Base-by-base conservation (phyloP, 2,113 vertebrate species). In the Anguilla japonica region DNA sequence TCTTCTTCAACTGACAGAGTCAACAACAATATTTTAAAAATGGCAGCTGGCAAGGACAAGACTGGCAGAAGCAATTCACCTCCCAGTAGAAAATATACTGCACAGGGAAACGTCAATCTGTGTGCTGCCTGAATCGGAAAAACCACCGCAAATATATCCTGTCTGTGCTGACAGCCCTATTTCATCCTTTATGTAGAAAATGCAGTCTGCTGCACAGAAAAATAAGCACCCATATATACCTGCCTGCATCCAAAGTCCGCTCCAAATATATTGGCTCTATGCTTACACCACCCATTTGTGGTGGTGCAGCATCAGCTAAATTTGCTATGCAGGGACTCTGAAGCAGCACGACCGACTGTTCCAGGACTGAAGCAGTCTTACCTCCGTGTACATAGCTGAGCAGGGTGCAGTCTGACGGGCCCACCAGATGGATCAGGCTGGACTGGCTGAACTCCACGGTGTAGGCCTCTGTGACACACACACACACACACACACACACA, bases 381-480 rank as follows among this genome's bases (percentile, higher is more conserved):
- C 98, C 98, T 93, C 97, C 98, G 0, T 99, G 96, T 78, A 99
- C 97, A 0, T 97, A 98, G 89, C 96, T 96, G 1, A 96, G 96
- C 56, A 99, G 93, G 0, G 97, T 98, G 93, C 98, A 99, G 93
- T 99, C 98, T 0, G 97, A 98, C 0, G 97, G 98, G 2, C 98
- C 97, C 93, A 99, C 95, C 92, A 99, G 92, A 89, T 99, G 97
- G 92, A 99, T 99, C 94, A 99, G 91, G 92, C 96, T 99, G 87
- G 97, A 99, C 93, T 99, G 98, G 94, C 98, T 99, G 92, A 96
- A 98, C 89, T 95, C 96, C 29, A 99, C 96, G 0, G 97, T 98
- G 92, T 96, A 95, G 0, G 92, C 95, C 84, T 98, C 98, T 99
- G 93, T 22, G 92, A 75, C 71, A 75, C n/a, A 34, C 71, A 13